phyloP scores from a whole-genome alignment of 2,888 invertebrate species.

The Sinotaia quadrata region DNA sequence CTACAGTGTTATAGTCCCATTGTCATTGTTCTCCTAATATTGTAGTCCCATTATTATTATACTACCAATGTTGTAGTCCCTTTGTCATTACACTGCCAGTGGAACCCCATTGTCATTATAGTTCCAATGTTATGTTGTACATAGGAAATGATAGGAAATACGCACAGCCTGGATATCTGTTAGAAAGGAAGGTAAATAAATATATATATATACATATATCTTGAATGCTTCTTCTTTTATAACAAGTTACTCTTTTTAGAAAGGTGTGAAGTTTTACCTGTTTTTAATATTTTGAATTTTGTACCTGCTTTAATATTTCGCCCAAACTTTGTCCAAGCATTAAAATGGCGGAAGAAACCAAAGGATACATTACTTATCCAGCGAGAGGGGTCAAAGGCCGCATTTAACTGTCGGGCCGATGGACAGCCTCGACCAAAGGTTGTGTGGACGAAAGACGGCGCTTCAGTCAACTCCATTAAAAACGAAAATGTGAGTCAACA shows the following conservation, averaged over 20 bases:
- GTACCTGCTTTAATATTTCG: not conserved
- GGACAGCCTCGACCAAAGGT: constrained; percentile 36
- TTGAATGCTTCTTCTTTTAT: no score
- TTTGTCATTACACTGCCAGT: no score
- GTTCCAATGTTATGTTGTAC: no score
- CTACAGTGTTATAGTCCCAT: no score
- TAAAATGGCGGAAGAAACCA: constrained; percentile 28
- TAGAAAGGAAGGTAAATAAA: no score
- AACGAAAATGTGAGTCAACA: constrained; percentile 24
- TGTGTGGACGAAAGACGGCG: constrained; percentile 34
- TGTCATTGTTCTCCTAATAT: no score
- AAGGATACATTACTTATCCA: constrained; percentile 31
- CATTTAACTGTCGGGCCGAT: constrained; percentile 32
- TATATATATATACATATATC: no score
- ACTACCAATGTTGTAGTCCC: no score
- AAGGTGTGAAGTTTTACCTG: not conserved
- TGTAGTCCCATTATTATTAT: no score
- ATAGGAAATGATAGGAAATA: no score
- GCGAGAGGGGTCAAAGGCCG: constrained; percentile 33
- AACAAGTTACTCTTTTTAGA: not conserved
- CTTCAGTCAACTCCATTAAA: constrained; percentile 19
- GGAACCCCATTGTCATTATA: no score
- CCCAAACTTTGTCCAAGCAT: constrained; percentile 8
- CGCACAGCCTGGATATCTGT: no score
- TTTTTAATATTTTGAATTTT: not conserved